Base-by-base conservation (phyloP, 2,888 invertebrate species). In the Diploptera punctata region DNA sequence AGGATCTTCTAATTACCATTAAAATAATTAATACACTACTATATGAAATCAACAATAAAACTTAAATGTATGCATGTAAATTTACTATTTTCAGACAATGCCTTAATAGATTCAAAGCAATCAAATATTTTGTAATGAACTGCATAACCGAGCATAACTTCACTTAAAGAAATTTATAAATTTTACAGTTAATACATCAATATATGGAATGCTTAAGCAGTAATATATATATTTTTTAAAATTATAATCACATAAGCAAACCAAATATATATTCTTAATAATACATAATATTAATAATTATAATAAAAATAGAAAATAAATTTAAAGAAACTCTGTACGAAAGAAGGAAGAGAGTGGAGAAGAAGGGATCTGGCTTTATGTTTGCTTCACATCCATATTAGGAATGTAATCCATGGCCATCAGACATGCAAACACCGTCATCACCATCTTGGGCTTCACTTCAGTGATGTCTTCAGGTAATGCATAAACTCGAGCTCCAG, bases 401-500 rank as follows among this genome's bases (percentile, higher is more conserved):
- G 97, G 97, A 80, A 96, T 90, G 85, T 97, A 97, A 86, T 98
- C 98, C 80, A 95, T 89, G 31, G 97, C 96, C 99, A 99, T 99
- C 80, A 99, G 89, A 82, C 99, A 99, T 31, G 99, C 99, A 86
- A 99, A 99, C 77, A 99, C 95, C 3, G 99, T 99, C 98, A 99
- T 97, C 73, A 99, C 95, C 98, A 99, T 97, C 86, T 98, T 99
- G 72, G 93, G 95, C 83, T 99, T 99, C 24, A 97, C 92, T 86
- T 99, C 98, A 44, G 97, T 94, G 80, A 99, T 98, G 86, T 99
- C 99, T 83, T 99, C 99, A 18, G 99, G 99, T 74, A 99, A 87
- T 7, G 99, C 99, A 85, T 99, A 99, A 19, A 99, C 97, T 74
- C 97, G 90, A 67, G 98, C 99, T 76, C 99, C 99, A 80, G 95